These are phyloP conservation scores for Procavia capensis DNA, from an alignment of 2,113 vertebrate species.

Conservation along the genomic window DNA sequence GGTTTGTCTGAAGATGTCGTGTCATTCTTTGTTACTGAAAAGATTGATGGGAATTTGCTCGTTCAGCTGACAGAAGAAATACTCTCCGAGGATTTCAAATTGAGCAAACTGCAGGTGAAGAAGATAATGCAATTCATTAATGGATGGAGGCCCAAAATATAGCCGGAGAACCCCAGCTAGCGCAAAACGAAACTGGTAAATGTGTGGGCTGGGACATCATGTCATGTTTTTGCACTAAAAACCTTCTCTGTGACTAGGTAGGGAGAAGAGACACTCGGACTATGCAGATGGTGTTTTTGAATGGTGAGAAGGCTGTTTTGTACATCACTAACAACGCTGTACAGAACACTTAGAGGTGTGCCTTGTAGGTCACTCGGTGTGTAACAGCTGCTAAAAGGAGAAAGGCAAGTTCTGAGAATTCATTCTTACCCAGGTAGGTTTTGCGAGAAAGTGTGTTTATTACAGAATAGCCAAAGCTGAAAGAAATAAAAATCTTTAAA, in stretches of 20 bases:
- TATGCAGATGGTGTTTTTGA: conserved; percentile 91
- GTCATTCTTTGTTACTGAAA: conserved; percentile 94
- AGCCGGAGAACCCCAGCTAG: conserved; percentile 72
- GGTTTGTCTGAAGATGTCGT: conserved; percentile 95
- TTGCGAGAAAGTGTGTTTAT: conserved; percentile 86
- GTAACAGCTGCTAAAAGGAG: conserved; percentile 89
- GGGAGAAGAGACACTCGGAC: conserved; percentile 87
- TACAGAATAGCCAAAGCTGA: conserved; percentile 87
- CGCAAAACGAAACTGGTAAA: conserved; percentile 62
- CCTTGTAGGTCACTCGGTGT: conserved; percentile 89
- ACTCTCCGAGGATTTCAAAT: conserved; percentile 96
- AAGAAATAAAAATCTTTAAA: conserved; percentile 76
- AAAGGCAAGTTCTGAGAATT: conserved; percentile 81
- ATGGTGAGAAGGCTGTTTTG: conserved; percentile 87
- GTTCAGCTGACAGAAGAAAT: conserved; percentile 98
- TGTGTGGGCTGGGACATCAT: conserved; percentile 80
- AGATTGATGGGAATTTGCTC: conserved; percentile 97
- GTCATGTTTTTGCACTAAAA: conserved; percentile 91
- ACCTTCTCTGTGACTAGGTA: conserved; percentile 89
- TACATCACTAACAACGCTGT: conserved; percentile 86
- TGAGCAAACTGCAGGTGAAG: conserved; percentile 98
- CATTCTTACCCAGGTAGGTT: conserved; percentile 74
- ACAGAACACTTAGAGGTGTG: conserved; percentile 88
- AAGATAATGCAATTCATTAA: conserved; percentile 99
- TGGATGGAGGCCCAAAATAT: conserved; percentile 98